Base-by-base conservation (phyloP, 2,888 invertebrate species). In the Zootermopsis nevadensis region DNA sequence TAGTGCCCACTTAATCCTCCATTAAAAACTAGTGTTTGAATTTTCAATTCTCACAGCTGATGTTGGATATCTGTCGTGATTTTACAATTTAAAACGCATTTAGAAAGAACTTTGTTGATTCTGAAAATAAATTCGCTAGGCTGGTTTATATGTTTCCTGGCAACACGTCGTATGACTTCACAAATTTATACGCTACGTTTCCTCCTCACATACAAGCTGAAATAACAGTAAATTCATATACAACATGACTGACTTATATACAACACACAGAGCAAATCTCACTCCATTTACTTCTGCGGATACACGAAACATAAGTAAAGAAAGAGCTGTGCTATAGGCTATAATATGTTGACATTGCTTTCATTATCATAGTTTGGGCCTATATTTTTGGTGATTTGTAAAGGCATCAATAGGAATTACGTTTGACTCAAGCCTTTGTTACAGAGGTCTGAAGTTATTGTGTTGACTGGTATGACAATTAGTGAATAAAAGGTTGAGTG, bases 171-270 rank as follows among this genome's bases (percentile, higher is more conserved):
- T 7, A 33, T 35, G 72, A 72, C 72, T 72, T 2, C 35, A 35
- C 7, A 22, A 35, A 72, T 35, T 72, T 31, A 72, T 72, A 35
- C 72, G 72, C 72, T 35, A 35, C 72, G 33, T 35, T 72, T 72
- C 72, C 33, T 35, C 10, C 53, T 10, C 72, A 72, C 31, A 72
- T 72, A 35, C 31, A 10, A 22, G 72, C 33, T 72, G 31, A 72
- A 72, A 72, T 72, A 72, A 72, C 33, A 33, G 33, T 72, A 72
- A 72, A 55, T 55, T 55, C 53, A 55, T 6, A 6, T 15, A 55
- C 53, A 55, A 55, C 53, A 55, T 6, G 53, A 3, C 53, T 4
- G 53, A 15, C 53, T 19, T 4, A 55, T 55, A 38, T 6, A 19
- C 53, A 24, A 3, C 15, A 19, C 53, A 55, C 53, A 10, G 24